Conservation (phyloP, 2,113 vertebrate species). For the Mastomys natalensis region DNA sequence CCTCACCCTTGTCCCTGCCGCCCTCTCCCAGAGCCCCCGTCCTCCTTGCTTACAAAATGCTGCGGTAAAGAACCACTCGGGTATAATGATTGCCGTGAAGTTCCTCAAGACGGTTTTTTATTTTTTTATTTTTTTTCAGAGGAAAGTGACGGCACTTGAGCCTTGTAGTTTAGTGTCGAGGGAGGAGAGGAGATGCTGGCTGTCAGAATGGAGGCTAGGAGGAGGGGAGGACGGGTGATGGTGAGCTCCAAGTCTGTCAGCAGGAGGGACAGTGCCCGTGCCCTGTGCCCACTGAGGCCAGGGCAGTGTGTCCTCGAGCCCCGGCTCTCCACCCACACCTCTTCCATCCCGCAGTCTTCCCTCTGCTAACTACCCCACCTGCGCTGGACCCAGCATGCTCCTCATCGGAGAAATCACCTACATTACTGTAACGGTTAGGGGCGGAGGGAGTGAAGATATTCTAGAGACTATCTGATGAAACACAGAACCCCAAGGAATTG, state of each 20-base stretch:
- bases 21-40: neutral
- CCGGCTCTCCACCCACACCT: neutral
- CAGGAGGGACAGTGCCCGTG: neutral
- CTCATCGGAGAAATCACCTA: neutral
- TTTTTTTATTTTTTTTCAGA: neutral
- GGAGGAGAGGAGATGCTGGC: neutral
- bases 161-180: conserved; percentile 4
- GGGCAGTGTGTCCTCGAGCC: too few relatives aligned
- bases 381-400: neutral
- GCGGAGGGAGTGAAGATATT: neutral
- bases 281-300: neutral
- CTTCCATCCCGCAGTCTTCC: neutral
- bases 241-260: neutral
- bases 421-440: too few relatives aligned
- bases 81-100: conserved; percentile 59
- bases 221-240: rapidly evolving
- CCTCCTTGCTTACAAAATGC: neutral
- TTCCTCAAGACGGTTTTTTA: conserved; percentile 38
- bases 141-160: conserved; percentile 62
- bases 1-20: rapidly evolving
- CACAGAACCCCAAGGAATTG: neutral
- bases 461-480: too few relatives aligned
- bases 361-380: conserved; percentile 32
- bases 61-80: neutral
- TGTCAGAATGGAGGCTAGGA: neutral